These are phyloP conservation scores for Opisthograptis luteolata DNA, from an alignment of 2,888 invertebrate genomes.

Conservation along the genomic window DNA sequence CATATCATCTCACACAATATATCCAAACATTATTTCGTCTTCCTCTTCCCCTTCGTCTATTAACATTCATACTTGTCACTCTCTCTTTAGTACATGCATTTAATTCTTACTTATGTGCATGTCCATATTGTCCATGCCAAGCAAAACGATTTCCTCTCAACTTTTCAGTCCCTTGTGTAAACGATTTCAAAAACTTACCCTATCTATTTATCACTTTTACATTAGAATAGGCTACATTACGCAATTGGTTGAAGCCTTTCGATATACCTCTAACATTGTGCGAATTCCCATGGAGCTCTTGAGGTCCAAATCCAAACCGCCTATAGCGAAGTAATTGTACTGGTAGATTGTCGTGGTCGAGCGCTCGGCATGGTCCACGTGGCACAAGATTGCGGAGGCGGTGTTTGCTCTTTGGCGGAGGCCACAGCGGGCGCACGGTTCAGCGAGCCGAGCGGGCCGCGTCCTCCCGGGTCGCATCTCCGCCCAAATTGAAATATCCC, in stretches of 20 bases:
- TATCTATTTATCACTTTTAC: too few relatives aligned
- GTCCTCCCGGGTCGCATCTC: constrained; percentile 81
- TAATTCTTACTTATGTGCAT: too few relatives aligned
- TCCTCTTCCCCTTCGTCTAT: too few relatives aligned
- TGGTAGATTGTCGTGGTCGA: constrained; percentile 77
- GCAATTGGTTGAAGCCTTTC: background rate
- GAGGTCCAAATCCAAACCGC: constrained; percentile 19
- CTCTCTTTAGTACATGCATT: too few relatives aligned
- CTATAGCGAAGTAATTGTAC: constrained; percentile 63
- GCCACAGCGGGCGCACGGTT: constrained; percentile 79
- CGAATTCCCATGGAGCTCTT: constrained; percentile 22
- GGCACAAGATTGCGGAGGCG: constrained; percentile 83
- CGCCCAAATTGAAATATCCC: constrained; percentile 83
- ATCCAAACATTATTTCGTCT: too few relatives aligned
- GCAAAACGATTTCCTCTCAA: too few relatives aligned
- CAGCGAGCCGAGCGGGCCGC: constrained; percentile 79
- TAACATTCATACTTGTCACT: too few relatives aligned
- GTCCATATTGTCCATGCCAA: too few relatives aligned
- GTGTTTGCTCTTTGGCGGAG: constrained; percentile 82
- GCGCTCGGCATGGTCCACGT: constrained; percentile 78
- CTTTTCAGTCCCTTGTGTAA: too few relatives aligned
- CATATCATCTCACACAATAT: too few relatives aligned
- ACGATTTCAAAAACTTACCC: too few relatives aligned
- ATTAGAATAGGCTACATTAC: too few relatives aligned
- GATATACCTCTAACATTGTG: constrained; percentile 16